Percentiles rank a stretch among this genome's conserved stretches.
These are phyloP conservation scores for Acrobeloides nanus DNA, from an alignment of 2,888 invertebrate genomes.

Conservation along the genomic window DNA sequence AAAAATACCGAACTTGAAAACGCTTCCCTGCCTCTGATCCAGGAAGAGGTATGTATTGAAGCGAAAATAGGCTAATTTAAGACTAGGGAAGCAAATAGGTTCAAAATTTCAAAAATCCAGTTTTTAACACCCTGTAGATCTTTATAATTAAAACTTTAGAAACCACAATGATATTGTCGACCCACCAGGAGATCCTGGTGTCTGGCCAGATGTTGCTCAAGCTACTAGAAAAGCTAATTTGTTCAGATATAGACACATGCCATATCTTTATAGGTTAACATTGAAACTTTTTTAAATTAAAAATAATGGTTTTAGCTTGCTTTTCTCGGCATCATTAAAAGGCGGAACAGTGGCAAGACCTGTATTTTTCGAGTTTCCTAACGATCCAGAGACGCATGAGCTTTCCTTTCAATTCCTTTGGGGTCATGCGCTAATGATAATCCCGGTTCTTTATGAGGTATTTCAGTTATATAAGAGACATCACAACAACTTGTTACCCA, in stretches of 20 bases:
- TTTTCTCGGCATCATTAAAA: slow-evolving; percentile 21
- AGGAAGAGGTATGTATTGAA: too few relatives aligned
- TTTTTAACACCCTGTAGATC: too few relatives aligned
- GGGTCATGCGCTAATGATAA: slow-evolving; percentile 42
- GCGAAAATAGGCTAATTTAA: too few relatives aligned
- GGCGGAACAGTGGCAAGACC: slow-evolving; percentile 29
- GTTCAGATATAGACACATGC: slow-evolving; percentile 46
- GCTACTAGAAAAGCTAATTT: slow-evolving; percentile 43
- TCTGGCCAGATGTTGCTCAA: slow-evolving; percentile 45
- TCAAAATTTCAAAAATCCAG: too few relatives aligned
- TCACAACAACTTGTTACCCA: too few relatives aligned
- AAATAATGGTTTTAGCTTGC: too few relatives aligned
- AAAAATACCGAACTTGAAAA: neutral
- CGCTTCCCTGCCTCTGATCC: too few relatives aligned
- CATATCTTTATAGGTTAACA: slow-evolving; percentile 48
- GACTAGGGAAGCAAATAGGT: too few relatives aligned
- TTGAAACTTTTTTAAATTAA: too few relatives aligned
- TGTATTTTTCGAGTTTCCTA: slow-evolving; percentile 32
- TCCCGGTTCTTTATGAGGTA: slow-evolving; percentile 35
- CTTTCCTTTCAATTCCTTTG: slow-evolving; percentile 48
- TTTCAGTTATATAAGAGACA: too few relatives aligned
- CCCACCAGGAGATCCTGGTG: slow-evolving; percentile 45
- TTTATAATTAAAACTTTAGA: too few relatives aligned
- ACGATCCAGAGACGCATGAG: slow-evolving; percentile 29
- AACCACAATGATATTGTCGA: slow-evolving; percentile 45